Evolutionary conservation across 1,140 invertebrate species (phyloP).

Genomic region (Cotesia typhae): DNA sequence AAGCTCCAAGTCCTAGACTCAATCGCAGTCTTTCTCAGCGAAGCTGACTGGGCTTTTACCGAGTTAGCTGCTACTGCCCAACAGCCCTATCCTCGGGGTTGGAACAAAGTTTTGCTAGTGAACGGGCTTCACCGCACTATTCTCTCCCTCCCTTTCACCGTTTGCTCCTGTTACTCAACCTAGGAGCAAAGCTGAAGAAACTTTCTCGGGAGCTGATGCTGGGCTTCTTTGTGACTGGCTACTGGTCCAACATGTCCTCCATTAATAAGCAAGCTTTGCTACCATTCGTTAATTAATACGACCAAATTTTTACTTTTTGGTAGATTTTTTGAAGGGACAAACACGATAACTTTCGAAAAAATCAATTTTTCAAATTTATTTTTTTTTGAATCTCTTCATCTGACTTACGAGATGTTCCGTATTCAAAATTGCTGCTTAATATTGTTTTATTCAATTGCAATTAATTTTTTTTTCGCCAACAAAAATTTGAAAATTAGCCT

Average conservation of each 20-base stretch:
- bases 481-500: too few species aligned
- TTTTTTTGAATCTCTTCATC: too few species aligned
- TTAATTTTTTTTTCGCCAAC: too few species aligned
- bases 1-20: conserved; percentile 20
- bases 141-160: background rate
- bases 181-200: background rate
- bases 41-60: conserved; percentile 26
- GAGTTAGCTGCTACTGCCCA: conserved; percentile 18
- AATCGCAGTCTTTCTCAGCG: conserved; percentile 11
- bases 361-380: too few species aligned
- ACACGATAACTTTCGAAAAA: too few species aligned
- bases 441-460: too few species aligned
- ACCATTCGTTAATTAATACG: conserved; percentile 36
- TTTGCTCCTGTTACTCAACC: background rate
- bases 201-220: conserved; percentile 9
- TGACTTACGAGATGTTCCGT: too few species aligned
- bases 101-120: conserved; percentile 21
- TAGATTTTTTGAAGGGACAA: too few species aligned
- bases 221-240: conserved; percentile 37
- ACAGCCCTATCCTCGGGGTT: conserved; percentile 8
- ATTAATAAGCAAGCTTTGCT: conserved; percentile 33
- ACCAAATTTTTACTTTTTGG: too few species aligned
- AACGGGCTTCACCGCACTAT: conserved; percentile 6
- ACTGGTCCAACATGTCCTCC: background rate
- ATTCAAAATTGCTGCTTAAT: too few species aligned